phyloP scores from a whole-genome alignment of 2,888 invertebrate species.

The Lobophora halterata region DNA sequence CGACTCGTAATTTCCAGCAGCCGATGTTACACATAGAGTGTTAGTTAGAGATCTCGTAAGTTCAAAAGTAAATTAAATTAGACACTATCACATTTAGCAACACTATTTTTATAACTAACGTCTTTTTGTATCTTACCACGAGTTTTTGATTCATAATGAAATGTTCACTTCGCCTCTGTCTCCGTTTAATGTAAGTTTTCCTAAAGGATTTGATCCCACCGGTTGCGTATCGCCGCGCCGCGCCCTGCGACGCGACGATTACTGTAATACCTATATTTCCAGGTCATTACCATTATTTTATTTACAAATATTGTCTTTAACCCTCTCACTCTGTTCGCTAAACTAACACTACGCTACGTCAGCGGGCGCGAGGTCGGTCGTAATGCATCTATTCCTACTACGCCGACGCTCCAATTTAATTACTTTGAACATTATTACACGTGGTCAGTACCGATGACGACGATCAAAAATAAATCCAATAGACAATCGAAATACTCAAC shows the following conservation, averaged over 20 bases:
- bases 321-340: constrained; percentile 81
- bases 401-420: constrained; percentile 27
- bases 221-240: constrained; percentile 73
- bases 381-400: constrained; percentile 59
- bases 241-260: constrained; percentile 49
- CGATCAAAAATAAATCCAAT: constrained; percentile 62
- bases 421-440: constrained; percentile 65
- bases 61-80: constrained; percentile 74
- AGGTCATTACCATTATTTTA: constrained; percentile 77
- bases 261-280: constrained; percentile 71
- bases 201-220: constrained; percentile 82
- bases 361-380: constrained; percentile 71
- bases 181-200: constrained; percentile 75
- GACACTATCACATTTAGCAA: constrained; percentile 80
- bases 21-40: constrained; percentile 66
- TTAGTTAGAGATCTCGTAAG: constrained; percentile 67
- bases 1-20: constrained; percentile 64
- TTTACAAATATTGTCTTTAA: constrained; percentile 82
- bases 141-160: constrained; percentile 66
- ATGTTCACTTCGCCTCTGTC: constrained; percentile 64
- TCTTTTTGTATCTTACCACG: constrained; percentile 71
- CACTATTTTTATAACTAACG: constrained; percentile 76
- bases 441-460: constrained; percentile 63
- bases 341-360: constrained; percentile 72
- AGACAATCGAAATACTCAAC: constrained; percentile 67